Evolutionary conservation across 2,113 vertebrate species (phyloP).

Genomic region (Toxotes jaculatrix): DNA sequence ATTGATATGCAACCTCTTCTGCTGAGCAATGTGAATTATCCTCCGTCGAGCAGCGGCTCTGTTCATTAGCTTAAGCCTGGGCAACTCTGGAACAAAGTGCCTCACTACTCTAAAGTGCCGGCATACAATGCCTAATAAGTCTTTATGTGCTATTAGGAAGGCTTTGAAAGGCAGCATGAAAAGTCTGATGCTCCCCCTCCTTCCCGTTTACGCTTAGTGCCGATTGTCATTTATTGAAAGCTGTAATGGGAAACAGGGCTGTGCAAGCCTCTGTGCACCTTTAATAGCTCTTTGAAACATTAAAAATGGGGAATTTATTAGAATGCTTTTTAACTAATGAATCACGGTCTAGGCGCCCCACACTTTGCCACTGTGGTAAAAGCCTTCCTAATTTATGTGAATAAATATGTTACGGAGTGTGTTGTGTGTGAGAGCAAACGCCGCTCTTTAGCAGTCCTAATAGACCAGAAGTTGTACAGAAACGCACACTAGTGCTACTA

Average conservation of each 20-base stretch:
- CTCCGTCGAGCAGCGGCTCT: constrained; percentile 69
- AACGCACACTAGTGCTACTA: not conserved
- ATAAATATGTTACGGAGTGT: constrained; percentile 70
- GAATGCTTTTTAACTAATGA: constrained; percentile 85
- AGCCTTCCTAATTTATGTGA: constrained; percentile 80
- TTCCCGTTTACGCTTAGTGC: constrained; percentile 69
- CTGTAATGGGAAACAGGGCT: constrained; percentile 77
- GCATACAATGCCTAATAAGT: constrained; percentile 80
- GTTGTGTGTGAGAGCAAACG: constrained; percentile 43
- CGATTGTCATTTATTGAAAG: constrained; percentile 86
- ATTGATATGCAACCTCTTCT: constrained; percentile 77
- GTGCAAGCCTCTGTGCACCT: constrained; percentile 57
- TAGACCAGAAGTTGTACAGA: constrained; percentile 14
- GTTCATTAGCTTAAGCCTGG: constrained; percentile 83
- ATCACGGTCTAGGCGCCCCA: constrained; percentile 61
- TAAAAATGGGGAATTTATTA: constrained; percentile 84
- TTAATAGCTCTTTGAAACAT: constrained; percentile 82
- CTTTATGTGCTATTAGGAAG: constrained; percentile 81
- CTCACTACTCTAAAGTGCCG: constrained; percentile 74
- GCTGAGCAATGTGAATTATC: constrained; percentile 78
- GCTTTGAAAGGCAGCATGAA: constrained; percentile 74
- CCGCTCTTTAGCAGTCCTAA: constrained; percentile 27
- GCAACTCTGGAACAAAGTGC: constrained; percentile 81
- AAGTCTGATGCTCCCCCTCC: constrained; percentile 50
- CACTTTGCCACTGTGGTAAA: constrained; percentile 75